phyloP scores from a whole-genome alignment of 2,113 vertebrate genomes.

The Oxyruncus cristatus region DNA sequence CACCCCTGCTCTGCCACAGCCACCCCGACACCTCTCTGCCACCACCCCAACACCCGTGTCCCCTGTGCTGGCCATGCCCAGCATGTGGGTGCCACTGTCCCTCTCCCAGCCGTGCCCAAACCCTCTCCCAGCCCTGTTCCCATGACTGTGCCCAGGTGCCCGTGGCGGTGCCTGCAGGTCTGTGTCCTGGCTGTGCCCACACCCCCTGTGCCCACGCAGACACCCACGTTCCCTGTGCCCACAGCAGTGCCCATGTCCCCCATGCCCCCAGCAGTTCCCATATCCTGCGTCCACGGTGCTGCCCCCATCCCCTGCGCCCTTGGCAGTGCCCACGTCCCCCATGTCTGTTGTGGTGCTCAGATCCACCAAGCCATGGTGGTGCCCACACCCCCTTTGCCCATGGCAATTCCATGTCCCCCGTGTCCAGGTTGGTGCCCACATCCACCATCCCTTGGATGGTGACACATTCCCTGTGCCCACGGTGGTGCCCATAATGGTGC shows the following conservation, averaged over 20 bases:
- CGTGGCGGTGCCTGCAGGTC: not conserved
- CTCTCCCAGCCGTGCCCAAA: not conserved
- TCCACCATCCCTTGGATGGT: no score
- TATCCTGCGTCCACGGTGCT: not conserved
- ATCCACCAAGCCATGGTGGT: fast-evolving
- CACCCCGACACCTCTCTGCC: not conserved
- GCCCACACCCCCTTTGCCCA: fast-evolving
- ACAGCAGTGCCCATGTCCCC: not conserved
- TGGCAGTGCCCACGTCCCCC: not conserved
- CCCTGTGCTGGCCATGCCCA: no score
- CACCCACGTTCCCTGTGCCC: not conserved
- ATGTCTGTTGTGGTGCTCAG: fast-evolving
- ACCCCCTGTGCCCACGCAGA: not conserved
- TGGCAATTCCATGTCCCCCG: no score
- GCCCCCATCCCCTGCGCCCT: no score
- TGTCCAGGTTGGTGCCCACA: not conserved
- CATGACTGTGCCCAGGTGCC: fast-evolving
- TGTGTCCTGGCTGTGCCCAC: not conserved
- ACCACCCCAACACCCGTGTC: not conserved
- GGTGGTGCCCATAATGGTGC: no score
- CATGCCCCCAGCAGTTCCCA: not conserved
- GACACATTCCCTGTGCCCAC: no score
- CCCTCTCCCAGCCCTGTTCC: not conserved
- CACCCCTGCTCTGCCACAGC: not conserved
- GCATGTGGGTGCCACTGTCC: not conserved